Evolutionary conservation across 2,888 invertebrate genomes (phyloP).

Genomic region (Stenchaetothrips biformis): DNA sequence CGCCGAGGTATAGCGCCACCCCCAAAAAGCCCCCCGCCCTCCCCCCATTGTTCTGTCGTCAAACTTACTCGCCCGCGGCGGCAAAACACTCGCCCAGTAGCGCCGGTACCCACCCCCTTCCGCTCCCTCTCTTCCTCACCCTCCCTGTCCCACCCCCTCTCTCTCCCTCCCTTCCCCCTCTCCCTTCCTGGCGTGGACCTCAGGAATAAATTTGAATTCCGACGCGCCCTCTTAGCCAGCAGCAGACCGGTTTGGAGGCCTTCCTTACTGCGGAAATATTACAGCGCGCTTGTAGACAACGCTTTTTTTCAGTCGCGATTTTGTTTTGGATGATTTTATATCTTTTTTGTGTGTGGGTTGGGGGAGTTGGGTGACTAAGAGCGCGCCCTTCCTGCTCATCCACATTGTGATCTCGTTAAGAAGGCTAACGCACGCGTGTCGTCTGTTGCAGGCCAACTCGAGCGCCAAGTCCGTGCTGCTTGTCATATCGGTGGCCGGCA

Average conservation of each 20-base stretch:
- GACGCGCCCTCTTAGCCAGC: too few relatives aligned
- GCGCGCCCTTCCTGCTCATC: not conserved
- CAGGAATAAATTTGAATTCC: not conserved
- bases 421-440: conserved; percentile 33
- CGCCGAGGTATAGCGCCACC: not conserved
- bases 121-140: not conserved
- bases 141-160: not conserved
- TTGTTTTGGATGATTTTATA: too few relatives aligned
- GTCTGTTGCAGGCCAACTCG: conserved; percentile 26
- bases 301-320: too few relatives aligned
- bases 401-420: too few relatives aligned
- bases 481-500: conserved; percentile 69
- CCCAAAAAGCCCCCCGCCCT: not conserved
- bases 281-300: too few relatives aligned
- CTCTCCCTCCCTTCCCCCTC: not conserved
- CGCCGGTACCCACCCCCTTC: not conserved
- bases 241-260: too few relatives aligned
- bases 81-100: not conserved
- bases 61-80: conserved; percentile 6
- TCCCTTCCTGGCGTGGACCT: not conserved
- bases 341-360: not conserved
- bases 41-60: not conserved
- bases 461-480: conserved; percentile 66
- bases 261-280: too few relatives aligned
- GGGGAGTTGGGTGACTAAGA: not conserved